Conservation (phyloP, 92 coral and sea anemone species). For the Metridium senile region DNA sequence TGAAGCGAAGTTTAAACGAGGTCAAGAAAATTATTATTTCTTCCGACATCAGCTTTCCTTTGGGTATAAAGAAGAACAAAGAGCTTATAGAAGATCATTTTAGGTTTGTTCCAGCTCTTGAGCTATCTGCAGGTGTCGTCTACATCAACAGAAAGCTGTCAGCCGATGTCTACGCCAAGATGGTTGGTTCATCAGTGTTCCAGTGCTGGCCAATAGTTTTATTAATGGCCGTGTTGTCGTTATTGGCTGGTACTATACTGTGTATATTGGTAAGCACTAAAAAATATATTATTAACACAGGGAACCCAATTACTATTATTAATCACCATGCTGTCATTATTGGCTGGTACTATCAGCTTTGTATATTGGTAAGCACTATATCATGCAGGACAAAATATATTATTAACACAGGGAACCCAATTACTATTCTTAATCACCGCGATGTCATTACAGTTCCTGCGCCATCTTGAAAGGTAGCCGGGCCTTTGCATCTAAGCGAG, state of each 20-base stretch:
- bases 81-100: conserved; percentile 14
- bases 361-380: no score
- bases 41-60: conserved; percentile 61
- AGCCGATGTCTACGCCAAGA: conserved; percentile 37
- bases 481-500: no score
- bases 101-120: conserved; percentile 37
- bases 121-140: conserved; percentile 43
- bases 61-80: conserved; percentile 23
- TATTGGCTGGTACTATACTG: conserved; percentile 54
- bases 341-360: no score
- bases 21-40: conserved; percentile 32
- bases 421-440: no score
- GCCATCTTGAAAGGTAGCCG: no score
- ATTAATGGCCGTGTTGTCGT: conserved; percentile 20
- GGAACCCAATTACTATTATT: background rate
- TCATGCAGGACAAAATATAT: no score
- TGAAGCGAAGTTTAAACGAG: conserved; percentile 14
- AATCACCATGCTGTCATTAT: no score
- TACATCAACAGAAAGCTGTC: conserved; percentile 30
- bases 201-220: conserved; percentile 54
- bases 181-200: conserved; percentile 43
- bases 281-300: no score
- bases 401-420: no score
- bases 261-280: conserved; percentile 64
- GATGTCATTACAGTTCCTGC: no score